Percentiles rank a stretch among this genome's conserved stretches.
Evolutionary conservation across 2,797 vertebrate genomes (phyloP).

Genomic region (Sebastiscus tertius): DNA sequence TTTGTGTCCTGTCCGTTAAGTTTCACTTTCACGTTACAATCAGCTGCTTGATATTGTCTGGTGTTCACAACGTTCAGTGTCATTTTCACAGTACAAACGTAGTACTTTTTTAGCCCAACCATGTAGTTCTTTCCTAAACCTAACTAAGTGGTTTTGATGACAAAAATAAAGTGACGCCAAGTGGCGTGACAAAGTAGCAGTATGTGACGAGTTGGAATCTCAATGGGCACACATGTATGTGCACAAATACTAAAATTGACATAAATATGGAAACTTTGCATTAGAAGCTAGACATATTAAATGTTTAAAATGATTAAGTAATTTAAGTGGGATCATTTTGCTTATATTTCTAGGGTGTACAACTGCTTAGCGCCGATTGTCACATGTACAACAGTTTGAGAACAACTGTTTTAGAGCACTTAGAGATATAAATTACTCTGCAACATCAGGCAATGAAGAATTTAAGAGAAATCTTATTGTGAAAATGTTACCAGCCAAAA

Average conservation of each 20-base stretch:
- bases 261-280: background rate
- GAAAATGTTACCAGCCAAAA: constrained; percentile 33
- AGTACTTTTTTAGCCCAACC: too few species aligned
- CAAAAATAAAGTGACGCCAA: too few species aligned
- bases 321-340: background rate
- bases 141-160: too few species aligned
- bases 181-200: too few species aligned
- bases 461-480: constrained; percentile 36
- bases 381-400: constrained; percentile 1
- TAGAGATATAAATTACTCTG: background rate
- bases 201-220: background rate
- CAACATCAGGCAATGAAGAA: constrained; percentile 31
- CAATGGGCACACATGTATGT: background rate
- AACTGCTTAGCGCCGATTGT: background rate
- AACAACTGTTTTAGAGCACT: constrained; percentile 3
- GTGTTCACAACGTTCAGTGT: too few species aligned
- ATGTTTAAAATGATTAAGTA: background rate
- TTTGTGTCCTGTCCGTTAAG: too few species aligned
- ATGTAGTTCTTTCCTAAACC: too few species aligned
- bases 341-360: background rate
- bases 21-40: too few species aligned
- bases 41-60: too few species aligned
- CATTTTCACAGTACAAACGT: too few species aligned
- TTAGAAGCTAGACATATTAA: background rate
- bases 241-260: background rate